Base-by-base conservation (phyloP, 2,888 invertebrate genomes). In the Geophilus truncorum region DNA sequence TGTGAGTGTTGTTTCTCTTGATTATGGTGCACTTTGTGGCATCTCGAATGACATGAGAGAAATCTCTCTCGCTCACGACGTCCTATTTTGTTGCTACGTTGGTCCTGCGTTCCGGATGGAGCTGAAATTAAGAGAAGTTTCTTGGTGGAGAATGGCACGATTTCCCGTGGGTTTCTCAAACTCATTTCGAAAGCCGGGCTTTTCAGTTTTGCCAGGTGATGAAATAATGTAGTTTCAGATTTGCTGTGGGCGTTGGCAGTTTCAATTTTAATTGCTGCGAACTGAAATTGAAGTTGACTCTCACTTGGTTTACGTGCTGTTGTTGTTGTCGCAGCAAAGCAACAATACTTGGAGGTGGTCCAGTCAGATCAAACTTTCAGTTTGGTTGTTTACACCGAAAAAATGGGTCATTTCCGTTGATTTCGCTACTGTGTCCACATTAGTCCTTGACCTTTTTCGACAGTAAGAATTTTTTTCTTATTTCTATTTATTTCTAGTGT, bases 1-100 rank as follows among this genome's bases (percentile, higher is more conserved):
- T 70, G 70, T 70, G 70, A 70, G 70, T 70, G 70, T 70, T 70
- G 70, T 70, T 70, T 70, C 70, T 70, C 70, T 70, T 70, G 70
- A 70, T 70, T 70, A 70, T 25, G 70, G 70, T 28, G 70, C 70
- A 70, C 70, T 70, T 70, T 70, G 70, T 70, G 70, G 70, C 70
- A 28, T 70, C 70, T 70, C 70, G 70, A 70, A 28, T 70, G 70
- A 28, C 70, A 70, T 15, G 70, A 70, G 62, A 62, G 70, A 70
- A 70, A 70, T 70, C 70, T 70, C 25, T 70, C 70, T 70, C 28
- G 70, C 25, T 70, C 28, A 28, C 28, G 28, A 12, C 28, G n/a
- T 23, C 15, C 12, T 70, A 70, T 70, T 70, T 70, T 70, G 70
- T 70, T 70, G 70, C 70, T 70, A 70, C 70, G 70, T 28, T 70